Percentiles rank a stretch among this genome's conserved stretches.
phyloP scores from a whole-genome alignment of 2,888 invertebrate species.

The Strigamia transsilvanica region DNA sequence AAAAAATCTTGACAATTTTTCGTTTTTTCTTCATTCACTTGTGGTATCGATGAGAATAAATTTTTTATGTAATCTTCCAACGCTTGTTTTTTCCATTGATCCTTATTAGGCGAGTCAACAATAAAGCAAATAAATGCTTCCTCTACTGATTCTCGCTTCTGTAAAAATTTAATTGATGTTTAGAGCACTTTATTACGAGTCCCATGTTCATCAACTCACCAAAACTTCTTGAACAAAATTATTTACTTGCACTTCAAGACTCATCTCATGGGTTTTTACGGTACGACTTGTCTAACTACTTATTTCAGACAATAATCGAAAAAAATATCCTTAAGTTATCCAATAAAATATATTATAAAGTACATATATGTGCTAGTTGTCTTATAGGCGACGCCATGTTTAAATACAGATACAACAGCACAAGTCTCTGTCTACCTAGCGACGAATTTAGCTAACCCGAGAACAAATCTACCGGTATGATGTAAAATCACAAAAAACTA shows the following conservation, averaged over 20 bases:
- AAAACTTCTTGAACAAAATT: constrained; percentile 17
- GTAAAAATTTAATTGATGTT: not conserved
- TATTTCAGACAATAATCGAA: not conserved
- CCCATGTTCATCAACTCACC: not conserved
- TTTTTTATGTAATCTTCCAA: constrained; percentile 76
- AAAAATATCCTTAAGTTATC: too few species aligned
- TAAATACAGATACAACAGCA: too few species aligned
- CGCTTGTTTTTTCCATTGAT: constrained; percentile 73
- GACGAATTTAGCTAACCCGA: too few species aligned
- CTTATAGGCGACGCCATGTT: too few species aligned
- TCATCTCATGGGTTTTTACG: not conserved
- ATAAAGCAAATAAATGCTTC: constrained; percentile 90
- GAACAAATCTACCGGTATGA: too few species aligned
- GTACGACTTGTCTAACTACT: not conserved
- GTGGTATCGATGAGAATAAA: constrained; percentile 73
- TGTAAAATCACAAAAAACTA: too few species aligned
- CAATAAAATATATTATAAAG: too few species aligned
- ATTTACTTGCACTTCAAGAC: constrained; percentile 2
- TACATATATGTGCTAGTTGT: too few species aligned
- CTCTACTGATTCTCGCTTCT: constrained; percentile 68
- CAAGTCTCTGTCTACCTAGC: too few species aligned
- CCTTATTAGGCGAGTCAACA: constrained; percentile 77
- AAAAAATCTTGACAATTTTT: too few species aligned
- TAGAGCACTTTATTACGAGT: too few species aligned
- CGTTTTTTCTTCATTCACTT: constrained; percentile 59